These are phyloP conservation scores for Sinocyclocheilus rhinocerous DNA, from an alignment of 2,113 vertebrate genomes.

Conservation along the genomic window DNA sequence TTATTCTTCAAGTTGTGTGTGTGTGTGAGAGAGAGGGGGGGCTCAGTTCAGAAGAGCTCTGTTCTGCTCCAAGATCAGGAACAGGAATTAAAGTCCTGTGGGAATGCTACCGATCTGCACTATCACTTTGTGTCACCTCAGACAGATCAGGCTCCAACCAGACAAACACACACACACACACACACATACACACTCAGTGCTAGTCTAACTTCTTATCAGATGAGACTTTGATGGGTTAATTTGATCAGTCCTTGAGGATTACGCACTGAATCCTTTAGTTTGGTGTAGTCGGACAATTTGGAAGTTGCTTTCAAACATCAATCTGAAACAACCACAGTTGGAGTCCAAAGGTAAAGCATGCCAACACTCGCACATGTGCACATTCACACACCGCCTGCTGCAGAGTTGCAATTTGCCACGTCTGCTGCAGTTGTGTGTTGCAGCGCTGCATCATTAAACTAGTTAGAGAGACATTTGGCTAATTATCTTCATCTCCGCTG, in stretches of 20 bases:
- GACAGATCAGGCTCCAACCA: background rate
- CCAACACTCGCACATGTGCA: conserved; percentile 15
- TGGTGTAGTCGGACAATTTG: conserved; percentile 18
- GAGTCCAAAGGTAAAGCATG: conserved; percentile 1
- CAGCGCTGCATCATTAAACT: background rate
- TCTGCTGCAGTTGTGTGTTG: conserved; percentile 30
- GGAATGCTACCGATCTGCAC: conserved; percentile 20
- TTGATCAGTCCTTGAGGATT: conserved; percentile 25
- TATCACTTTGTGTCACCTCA: conserved; percentile 29
- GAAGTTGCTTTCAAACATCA: conserved; percentile 20
- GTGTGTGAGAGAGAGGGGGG: background rate
- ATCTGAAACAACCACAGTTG: conserved; percentile 16
- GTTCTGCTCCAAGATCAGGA: conserved; percentile 30
- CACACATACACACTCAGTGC: background rate
- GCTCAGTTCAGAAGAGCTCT: conserved; percentile 14
- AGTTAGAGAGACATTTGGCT: background rate
- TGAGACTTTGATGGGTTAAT: conserved; percentile 34
- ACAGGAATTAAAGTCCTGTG: conserved; percentile 18
- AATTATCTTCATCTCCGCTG: conserved; percentile 20
- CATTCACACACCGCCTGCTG: background rate
- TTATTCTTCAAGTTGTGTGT: background rate
- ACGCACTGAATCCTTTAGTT: background rate
- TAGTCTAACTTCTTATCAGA: conserved; percentile 21
- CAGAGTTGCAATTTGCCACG: conserved; percentile 16
- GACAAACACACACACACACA: background rate